These are phyloP conservation scores for Silurus asotus DNA, from an alignment of 2,113 vertebrate genomes.

Conservation along the genomic window DNA sequence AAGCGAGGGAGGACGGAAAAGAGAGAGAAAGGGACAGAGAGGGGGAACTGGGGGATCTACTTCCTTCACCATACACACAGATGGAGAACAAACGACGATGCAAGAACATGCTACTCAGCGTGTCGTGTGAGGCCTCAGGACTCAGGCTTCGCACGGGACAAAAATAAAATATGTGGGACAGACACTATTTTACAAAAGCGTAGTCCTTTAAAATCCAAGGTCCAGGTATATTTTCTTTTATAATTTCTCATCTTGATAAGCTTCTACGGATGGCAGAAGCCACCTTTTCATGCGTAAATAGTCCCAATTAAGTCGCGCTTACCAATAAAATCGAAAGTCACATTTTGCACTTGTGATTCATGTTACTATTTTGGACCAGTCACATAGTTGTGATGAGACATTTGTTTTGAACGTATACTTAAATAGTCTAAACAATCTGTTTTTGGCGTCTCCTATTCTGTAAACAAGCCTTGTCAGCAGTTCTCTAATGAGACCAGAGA, in stretches of 20 bases:
- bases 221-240: background rate
- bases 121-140: background rate
- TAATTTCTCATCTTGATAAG: background rate
- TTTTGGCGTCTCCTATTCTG: background rate
- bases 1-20: slow-evolving; percentile 33
- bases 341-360: background rate
- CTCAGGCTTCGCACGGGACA: slow-evolving; percentile 58
- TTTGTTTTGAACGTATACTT: background rate
- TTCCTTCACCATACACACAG: slow-evolving; percentile 71
- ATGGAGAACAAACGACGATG: slow-evolving; percentile 67
- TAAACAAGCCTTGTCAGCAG: slow-evolving; percentile 5
- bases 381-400: background rate
- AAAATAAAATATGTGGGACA: slow-evolving; percentile 37
- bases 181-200: background rate
- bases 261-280: background rate
- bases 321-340: background rate
- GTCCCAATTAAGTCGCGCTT: background rate
- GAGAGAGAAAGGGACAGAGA: slow-evolving; percentile 44
- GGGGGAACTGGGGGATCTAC: slow-evolving; percentile 63
- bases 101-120: background rate
- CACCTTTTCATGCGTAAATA: background rate
- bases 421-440: background rate
- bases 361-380: background rate
- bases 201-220: background rate
- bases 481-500: background rate